Evolutionary conservation across 2,888 invertebrate genomes (phyloP).

Genomic region (Rutpela maculata): DNA sequence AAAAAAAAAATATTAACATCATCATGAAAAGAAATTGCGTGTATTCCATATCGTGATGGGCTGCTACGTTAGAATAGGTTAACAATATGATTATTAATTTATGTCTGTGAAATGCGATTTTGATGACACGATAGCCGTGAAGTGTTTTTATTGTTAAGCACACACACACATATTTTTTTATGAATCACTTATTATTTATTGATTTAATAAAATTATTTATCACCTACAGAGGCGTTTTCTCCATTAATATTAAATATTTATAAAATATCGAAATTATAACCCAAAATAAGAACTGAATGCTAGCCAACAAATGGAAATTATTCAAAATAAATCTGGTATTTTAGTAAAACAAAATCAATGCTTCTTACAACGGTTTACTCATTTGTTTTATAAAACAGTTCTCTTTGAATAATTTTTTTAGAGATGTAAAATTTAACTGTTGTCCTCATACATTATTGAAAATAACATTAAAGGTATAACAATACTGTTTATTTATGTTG

Average conservation of each 20-base stretch:
- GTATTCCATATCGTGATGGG: constrained; percentile 13
- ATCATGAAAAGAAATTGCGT: constrained; percentile 22
- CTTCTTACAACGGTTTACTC: no score
- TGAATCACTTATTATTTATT: constrained; percentile 30
- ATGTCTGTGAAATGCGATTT: constrained; percentile 60
- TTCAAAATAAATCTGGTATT: no score
- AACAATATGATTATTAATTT: constrained; percentile 58
- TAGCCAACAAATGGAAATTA: no score
- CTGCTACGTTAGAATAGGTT: constrained; percentile 12
- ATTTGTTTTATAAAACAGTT: no score
- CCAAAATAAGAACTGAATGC: no score
- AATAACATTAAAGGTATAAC: no score
- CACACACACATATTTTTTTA: constrained; percentile 63
- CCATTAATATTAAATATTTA: background rate
- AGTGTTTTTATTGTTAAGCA: constrained; percentile 26
- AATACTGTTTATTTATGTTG: no score
- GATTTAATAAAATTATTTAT: constrained; percentile 26
- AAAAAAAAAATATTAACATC: constrained; percentile 23
- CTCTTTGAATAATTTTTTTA: no score
- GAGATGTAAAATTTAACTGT: no score
- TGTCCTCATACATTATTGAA: no score
- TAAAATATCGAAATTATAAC: background rate
- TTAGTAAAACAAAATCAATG: no score
- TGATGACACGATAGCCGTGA: constrained; percentile 59
- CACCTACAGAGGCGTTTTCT: constrained; percentile 1